Conservation (phyloP, 2,113 vertebrate species). For the Reinhardtius hippoglossoides region DNA sequence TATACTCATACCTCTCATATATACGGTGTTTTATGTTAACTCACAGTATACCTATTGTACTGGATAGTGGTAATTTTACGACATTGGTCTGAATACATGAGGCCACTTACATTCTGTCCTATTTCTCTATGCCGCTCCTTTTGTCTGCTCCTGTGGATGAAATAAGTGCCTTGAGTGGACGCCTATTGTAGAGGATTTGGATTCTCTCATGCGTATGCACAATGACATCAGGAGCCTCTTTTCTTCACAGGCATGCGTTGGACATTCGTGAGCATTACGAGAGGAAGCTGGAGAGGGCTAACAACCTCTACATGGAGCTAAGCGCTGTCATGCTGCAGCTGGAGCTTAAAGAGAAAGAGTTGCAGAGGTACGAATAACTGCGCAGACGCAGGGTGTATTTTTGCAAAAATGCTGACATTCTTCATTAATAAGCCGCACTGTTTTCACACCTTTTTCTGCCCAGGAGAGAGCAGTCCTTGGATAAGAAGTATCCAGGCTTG, state of each 20-base stretch:
- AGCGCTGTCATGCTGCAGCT: slow-evolving; percentile 97
- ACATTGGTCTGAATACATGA: neutral
- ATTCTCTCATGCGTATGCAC: slow-evolving; percentile 53
- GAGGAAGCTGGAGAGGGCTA: slow-evolving; percentile 94
- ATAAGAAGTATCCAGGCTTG: slow-evolving; percentile 92
- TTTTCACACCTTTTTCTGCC: slow-evolving; percentile 1
- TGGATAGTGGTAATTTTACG: neutral
- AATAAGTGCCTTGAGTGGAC: slow-evolving; percentile 34
- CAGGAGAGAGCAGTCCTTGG: slow-evolving; percentile 94
- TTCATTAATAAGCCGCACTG: neutral
- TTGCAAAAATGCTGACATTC: neutral
- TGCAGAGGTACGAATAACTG: slow-evolving; percentile 85
- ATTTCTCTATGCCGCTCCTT: slow-evolving; percentile 39
- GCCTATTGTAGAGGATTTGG: slow-evolving; percentile 45
- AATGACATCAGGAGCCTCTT: slow-evolving; percentile 45
- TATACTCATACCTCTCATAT: neutral
- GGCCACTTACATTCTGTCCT: slow-evolving; percentile 13
- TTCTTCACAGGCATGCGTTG: slow-evolving; percentile 89
- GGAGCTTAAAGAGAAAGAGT: slow-evolving; percentile 95
- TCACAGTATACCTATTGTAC: neutral
- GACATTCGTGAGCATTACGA: slow-evolving; percentile 98
- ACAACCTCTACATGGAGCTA: slow-evolving; percentile 98
- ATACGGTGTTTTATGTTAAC: neutral
- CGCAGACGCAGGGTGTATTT: neutral
- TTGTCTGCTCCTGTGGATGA: slow-evolving; percentile 22